These are phyloP conservation scores for Hoplias malabaricus DNA, from an alignment of 2,113 vertebrate species.

Conservation along the genomic window DNA sequence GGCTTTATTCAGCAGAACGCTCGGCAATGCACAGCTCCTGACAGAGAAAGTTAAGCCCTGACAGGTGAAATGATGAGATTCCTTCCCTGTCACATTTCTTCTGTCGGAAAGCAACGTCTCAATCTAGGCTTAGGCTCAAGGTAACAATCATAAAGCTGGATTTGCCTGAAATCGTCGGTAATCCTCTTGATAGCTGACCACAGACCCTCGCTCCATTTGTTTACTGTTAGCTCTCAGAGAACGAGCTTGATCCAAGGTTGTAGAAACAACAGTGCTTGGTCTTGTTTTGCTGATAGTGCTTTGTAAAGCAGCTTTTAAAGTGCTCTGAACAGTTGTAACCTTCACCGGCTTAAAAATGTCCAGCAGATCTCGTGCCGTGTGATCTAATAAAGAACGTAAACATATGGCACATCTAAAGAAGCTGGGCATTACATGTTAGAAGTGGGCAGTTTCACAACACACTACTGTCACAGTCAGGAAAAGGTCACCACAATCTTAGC, in stretches of 20 bases:
- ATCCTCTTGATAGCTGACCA: slow-evolving; percentile 1
- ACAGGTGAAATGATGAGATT: slow-evolving; percentile 39
- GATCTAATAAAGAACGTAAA: slow-evolving; percentile 1
- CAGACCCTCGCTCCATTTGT: background rate
- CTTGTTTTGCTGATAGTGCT: background rate
- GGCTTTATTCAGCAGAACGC: slow-evolving; percentile 31
- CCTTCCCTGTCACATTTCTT: slow-evolving; percentile 14
- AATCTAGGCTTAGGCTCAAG: slow-evolving; percentile 23
- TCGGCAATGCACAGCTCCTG: slow-evolving; percentile 31
- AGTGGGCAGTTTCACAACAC: too few species aligned
- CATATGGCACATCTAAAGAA: background rate
- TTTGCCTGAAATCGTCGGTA: slow-evolving; percentile 20
- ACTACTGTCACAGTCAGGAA: too few species aligned
- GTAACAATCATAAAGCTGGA: slow-evolving; percentile 35
- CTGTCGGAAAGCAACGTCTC: slow-evolving; percentile 18
- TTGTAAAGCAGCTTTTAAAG: slow-evolving; percentile 32
- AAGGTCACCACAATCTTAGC: too few species aligned
- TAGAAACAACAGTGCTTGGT: background rate
- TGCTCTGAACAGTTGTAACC: background rate
- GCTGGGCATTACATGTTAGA: background rate
- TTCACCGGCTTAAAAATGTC: slow-evolving; percentile 20
- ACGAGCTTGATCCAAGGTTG: background rate
- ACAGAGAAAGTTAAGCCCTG: slow-evolving; percentile 36
- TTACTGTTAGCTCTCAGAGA: background rate
- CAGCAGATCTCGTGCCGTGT: background rate